Conservation (phyloP, 2,113 vertebrate genomes). For the Cranoglanis bouderius region DNA sequence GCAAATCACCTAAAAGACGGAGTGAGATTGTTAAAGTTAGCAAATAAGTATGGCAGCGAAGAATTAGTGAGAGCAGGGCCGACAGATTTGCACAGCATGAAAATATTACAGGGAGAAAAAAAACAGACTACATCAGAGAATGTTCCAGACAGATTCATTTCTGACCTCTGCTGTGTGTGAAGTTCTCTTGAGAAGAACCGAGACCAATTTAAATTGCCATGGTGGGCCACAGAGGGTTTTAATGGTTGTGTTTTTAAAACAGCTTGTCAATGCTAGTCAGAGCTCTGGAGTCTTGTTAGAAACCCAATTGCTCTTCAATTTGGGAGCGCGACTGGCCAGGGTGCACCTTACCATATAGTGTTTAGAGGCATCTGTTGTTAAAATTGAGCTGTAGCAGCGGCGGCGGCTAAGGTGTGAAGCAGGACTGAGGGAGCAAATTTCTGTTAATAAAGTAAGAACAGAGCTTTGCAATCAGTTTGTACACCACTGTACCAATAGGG, state of each 20-base stretch:
- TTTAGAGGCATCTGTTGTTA: constrained; percentile 57
- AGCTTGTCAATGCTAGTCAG: constrained; percentile 57
- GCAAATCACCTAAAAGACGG: not conserved
- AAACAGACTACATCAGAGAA: not conserved
- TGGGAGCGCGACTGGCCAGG: constrained; percentile 48
- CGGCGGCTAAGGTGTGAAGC: constrained; percentile 57
- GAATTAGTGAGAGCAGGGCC: not conserved
- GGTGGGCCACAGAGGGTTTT: constrained; percentile 49
- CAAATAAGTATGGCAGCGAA: not conserved
- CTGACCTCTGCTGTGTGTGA: constrained; percentile 16
- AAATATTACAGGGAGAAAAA: not conserved
- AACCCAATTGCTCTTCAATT: constrained; percentile 59
- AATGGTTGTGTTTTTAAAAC: constrained; percentile 57
- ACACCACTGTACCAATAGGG: not conserved
- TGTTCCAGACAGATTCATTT: constrained; percentile 3
- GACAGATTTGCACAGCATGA: not conserved
- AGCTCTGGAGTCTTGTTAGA: constrained; percentile 67
- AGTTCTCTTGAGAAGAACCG: constrained; percentile 39
- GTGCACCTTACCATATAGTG: constrained; percentile 51
- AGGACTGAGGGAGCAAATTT: constrained; percentile 47
- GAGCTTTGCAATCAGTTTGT: constrained; percentile 5
- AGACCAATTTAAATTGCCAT: constrained; percentile 41
- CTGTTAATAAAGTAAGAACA: constrained; percentile 58
- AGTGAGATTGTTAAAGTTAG: not conserved
- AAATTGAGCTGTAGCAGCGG: constrained; percentile 53